Conservation (phyloP, 2,797 vertebrate genomes). For the Scyliorhinus canicula region DNA sequence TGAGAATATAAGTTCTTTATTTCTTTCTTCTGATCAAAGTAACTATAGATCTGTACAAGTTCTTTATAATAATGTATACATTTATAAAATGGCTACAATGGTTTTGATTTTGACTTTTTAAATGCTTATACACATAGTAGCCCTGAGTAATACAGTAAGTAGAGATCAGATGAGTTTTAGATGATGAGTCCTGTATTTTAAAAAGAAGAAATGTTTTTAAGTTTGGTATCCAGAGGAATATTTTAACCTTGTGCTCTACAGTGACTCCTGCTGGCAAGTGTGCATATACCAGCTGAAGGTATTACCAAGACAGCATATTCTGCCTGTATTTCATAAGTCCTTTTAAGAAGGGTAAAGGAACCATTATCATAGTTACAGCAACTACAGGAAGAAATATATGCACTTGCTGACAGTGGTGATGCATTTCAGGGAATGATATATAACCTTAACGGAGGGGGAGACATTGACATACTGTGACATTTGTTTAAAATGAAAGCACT, state of each 20-base stretch:
- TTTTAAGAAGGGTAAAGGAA: neutral
- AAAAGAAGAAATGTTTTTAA: neutral
- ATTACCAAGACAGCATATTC: neutral
- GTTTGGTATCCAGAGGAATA: neutral
- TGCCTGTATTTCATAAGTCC: neutral
- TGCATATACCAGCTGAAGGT: neutral
- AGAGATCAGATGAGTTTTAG: neutral
- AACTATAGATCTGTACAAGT: constrained; percentile 42
- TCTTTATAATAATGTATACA: constrained; percentile 51
- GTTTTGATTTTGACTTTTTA: constrained; percentile 46
- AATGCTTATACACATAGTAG: neutral
- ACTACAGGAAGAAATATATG: neutral
- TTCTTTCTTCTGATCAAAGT: constrained; percentile 41
- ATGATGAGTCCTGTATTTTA: neutral
- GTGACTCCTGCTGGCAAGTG: neutral
- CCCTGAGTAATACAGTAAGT: neutral
- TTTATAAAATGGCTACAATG: constrained; percentile 50
- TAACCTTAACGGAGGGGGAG: neutral
- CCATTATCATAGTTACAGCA: neutral
- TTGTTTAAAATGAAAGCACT: neutral
- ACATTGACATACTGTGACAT: too few relatives aligned
- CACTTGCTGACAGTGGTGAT: neutral
- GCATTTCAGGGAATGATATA: neutral
- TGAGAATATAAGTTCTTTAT: constrained; percentile 24
- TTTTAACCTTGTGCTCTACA: neutral